Evolutionary conservation across 2,888 invertebrate species (phyloP), one percentile per base, ranked within the genome.

Genomic region (Cheilosia urbana): DNA sequence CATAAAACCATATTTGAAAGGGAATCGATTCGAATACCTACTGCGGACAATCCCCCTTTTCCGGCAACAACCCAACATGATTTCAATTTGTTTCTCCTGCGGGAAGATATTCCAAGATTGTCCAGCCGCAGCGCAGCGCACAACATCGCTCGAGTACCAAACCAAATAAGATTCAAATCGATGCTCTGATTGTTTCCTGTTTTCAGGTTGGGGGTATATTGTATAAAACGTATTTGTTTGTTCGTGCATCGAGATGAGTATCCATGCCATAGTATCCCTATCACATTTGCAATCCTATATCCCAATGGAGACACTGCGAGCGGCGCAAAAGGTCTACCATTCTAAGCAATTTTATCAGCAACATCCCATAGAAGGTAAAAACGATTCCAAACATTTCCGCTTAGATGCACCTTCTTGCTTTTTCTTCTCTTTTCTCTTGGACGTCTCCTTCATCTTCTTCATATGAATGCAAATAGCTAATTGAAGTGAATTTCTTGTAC

Each of bases 141-240:
- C 45, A 77, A 60, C 77, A 77, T 53, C 62, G 60, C 62, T 53
- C 65, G 58, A 69, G 60, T 66, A 63, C 73, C 75, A 85, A 85
- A 85, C 73, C 75, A 85, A 85, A 85, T 62, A 57, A 80, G 80
- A 80, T 85, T 66, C 47, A 40, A 85, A 80, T 80, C 84, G n/a
- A 51, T 47, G 71, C 73, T 76, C 80, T 85, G 76, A 82, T 82
- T 82, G 82, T 82, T 85, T 80, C 76, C 80, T 85, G 80, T 72
- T 80, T 60, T 30, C 30, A 30, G 9, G 65, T 60, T 71, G 66
- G 51, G 75, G 37, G 4, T 30, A 30, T 6, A 0, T n/a, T n/a
- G n/a, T 34, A 37, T 47, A 24, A 0, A 24, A 24, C 24, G 24
- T 24, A 73, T 80, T 80, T 84, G 73, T 75, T 55, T 80, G 62